Evolutionary conservation across 2,797 vertebrate species (phyloP).

Genomic region (Dipus sagitta): DNA sequence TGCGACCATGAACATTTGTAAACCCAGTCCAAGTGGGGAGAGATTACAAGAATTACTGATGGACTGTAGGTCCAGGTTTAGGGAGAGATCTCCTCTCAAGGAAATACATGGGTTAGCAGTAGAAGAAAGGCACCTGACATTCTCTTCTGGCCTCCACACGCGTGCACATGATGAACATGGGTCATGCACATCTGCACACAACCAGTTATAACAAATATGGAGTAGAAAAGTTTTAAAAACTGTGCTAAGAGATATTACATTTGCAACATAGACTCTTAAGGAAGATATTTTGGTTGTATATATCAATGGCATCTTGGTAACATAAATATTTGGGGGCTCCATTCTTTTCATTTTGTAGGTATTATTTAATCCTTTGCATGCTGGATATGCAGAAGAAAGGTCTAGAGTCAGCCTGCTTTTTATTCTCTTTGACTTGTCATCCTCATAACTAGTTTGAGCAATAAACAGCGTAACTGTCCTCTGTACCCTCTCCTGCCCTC

Average conservation of each 20-base stretch:
- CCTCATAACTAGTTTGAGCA: neutral
- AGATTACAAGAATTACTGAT: too few relatives aligned
- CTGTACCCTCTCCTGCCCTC: neutral
- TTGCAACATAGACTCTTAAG: neutral
- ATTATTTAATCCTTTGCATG: neutral
- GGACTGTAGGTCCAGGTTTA: too few relatives aligned
- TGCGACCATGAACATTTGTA: too few relatives aligned
- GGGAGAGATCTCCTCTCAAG: too few relatives aligned
- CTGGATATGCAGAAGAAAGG: neutral
- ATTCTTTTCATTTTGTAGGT: neutral
- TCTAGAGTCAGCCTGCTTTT: neutral
- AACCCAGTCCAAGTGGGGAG: too few relatives aligned
- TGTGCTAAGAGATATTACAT: neutral
- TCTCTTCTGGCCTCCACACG: too few relatives aligned
- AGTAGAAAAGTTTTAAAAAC: neutral
- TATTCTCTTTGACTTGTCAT: neutral
- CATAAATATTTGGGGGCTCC: neutral
- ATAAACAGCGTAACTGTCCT: neutral
- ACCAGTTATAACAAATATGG: neutral
- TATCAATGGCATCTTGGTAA: neutral
- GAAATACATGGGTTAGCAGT: too few relatives aligned
- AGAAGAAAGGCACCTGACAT: too few relatives aligned
- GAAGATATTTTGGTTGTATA: conserved; percentile 10
- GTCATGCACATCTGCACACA: too few relatives aligned
- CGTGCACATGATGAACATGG: too few relatives aligned